These are phyloP conservation scores for Junco hyemalis DNA, from an alignment of 2,113 vertebrate genomes.

Conservation along the genomic window DNA sequence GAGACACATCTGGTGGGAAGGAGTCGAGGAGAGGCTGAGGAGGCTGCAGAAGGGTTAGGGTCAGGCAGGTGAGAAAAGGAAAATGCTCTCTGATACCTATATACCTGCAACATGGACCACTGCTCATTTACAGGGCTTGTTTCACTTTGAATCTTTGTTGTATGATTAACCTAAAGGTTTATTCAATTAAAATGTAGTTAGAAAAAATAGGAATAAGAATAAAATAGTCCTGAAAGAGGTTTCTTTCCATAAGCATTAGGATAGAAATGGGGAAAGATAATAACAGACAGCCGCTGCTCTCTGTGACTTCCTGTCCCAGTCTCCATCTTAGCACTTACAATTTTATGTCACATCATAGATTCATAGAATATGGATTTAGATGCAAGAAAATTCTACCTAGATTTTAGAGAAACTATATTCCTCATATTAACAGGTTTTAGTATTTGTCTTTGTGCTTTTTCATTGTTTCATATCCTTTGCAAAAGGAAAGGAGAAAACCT, in stretches of 20 bases:
- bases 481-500: neutral
- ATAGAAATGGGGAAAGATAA: neutral
- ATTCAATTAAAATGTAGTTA: neutral
- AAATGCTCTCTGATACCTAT: neutral
- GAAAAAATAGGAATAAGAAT: neutral
- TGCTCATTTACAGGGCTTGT: neutral
- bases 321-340: neutral
- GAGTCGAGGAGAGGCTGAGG: neutral
- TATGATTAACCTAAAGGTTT: neutral
- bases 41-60: neutral
- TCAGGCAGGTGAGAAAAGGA: neutral
- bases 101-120: neutral
- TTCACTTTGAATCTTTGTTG: neutral
- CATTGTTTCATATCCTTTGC: neutral
- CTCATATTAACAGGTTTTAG: neutral
- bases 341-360: neutral
- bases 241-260: neutral
- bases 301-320: neutral
- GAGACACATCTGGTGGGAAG: neutral
- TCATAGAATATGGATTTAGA: neutral
- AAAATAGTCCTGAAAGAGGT: neutral
- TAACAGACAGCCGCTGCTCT: neutral
- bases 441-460: neutral
- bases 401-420: neutral
- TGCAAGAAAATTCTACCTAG: neutral